Conservation (phyloP, 2,888 invertebrate species). For the Nudaria mundana region DNA sequence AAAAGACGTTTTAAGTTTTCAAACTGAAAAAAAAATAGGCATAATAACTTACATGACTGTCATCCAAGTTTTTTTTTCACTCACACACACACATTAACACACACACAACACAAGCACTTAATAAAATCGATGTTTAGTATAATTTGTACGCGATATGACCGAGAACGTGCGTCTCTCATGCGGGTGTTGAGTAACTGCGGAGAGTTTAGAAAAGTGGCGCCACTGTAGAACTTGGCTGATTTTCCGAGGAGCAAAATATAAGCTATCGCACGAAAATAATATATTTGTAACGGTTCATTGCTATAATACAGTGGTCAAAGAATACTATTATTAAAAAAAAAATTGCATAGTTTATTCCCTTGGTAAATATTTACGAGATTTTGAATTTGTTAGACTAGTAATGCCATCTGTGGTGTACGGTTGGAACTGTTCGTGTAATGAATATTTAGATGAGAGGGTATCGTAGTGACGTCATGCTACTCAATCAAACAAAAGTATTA, state of each 20-base stretch:
- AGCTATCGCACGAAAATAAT: constrained; percentile 19
- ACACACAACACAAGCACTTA: constrained; percentile 37
- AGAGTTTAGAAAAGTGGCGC: constrained; percentile 34
- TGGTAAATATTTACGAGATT: not conserved
- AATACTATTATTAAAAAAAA: constrained; percentile 9
- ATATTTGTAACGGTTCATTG: constrained; percentile 13
- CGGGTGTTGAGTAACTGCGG: constrained; percentile 42
- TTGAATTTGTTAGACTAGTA: constrained; percentile 1
- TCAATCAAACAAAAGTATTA: constrained; percentile 6
- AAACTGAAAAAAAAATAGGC: too few relatives aligned
- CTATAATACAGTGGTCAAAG: constrained; percentile 6
- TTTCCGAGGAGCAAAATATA: constrained; percentile 19
- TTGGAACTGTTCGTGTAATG: constrained; percentile 6
- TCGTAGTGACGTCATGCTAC: not conserved
- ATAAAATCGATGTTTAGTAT: constrained; percentile 43
- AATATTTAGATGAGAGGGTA: constrained; percentile 7
- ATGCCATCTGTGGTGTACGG: not conserved
- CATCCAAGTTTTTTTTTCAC: constrained; percentile 33
- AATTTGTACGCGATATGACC: constrained; percentile 22
- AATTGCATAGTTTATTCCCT: not conserved
- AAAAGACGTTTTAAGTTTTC: too few relatives aligned
- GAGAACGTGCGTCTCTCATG: constrained; percentile 28
- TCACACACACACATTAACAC: constrained; percentile 37
- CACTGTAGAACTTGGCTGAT: constrained; percentile 25
- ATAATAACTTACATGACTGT: constrained; percentile 33